Base-by-base conservation (phyloP, 2,113 vertebrate species). In the Acanthochromis polyacanthus region DNA sequence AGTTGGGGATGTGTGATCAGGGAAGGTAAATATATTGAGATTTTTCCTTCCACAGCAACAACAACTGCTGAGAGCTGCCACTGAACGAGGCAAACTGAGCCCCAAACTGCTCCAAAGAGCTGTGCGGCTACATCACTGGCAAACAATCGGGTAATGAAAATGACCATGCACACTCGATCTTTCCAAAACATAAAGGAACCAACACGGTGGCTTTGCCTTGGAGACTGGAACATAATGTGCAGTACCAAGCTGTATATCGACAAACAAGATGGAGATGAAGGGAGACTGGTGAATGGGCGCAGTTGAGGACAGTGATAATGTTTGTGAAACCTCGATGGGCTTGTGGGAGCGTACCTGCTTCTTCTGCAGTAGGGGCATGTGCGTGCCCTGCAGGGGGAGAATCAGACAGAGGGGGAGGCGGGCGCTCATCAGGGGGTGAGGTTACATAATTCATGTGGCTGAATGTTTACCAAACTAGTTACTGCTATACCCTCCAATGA, bases 301-400 rank as follows among this genome's bases (percentile, higher is more conserved):
- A 22, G 23, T 10, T 76, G 38, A 45, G 63, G 58, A 76, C 61
- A 69, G 25, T 45, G 63, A 53, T 17, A 38, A 75, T 55, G 17
- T 51, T 60, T 6, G 36, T 55, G 30, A 68, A 70, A 67, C 75
- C 64, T 12, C 12, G 14, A 30, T 9, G 11, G 40, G 66, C 32
- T 65, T 64, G 52, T 59, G 58, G 65, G 51, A 78, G 88, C 87
- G 9, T 95, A 95, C 95, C 94, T 95, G 94, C 93, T 95, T 90
- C 94, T 93, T 85, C 85, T 92, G 92, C 94, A 95, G 93, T 93
- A 95, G 38, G 95, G 95, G 89, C 94, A 95, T 76, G 92, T 91
- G 81, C 84, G 93, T 83, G 88, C 91, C 86, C 95, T 95, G 92
- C 88, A 91, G 81, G 71, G 68, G 71, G 20, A 76, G 52, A 91